Conservation (phyloP, 2,113 vertebrate genomes). For the Gavialis gangeticus region DNA sequence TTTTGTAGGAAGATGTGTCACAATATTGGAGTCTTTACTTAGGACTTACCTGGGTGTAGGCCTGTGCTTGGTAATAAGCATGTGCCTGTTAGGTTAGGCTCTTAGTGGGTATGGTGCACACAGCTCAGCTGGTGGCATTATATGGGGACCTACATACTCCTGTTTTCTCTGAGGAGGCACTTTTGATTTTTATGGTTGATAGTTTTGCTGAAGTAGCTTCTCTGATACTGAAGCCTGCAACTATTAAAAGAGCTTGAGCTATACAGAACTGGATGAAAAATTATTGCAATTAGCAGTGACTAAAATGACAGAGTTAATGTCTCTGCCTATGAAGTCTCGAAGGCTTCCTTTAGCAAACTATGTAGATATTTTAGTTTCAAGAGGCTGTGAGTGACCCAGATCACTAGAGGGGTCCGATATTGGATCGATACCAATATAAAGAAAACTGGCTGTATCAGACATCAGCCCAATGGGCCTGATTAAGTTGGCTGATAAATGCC, state of each 20-base stretch:
- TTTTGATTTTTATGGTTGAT: background rate
- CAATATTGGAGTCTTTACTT: accelerated
- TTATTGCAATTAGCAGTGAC: background rate
- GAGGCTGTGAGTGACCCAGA: background rate
- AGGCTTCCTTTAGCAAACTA: background rate
- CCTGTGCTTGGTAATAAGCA: background rate
- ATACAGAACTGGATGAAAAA: background rate
- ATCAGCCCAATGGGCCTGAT: too few relatives aligned
- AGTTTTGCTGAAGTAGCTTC: background rate
- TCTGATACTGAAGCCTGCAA: background rate
- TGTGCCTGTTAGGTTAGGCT: background rate
- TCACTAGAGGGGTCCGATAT: too few relatives aligned
- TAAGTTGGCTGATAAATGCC: too few relatives aligned
- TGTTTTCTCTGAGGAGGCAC: background rate
- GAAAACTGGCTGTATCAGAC: too few relatives aligned
- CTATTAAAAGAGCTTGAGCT: background rate
- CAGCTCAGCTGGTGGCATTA: background rate
- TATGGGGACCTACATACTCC: background rate
- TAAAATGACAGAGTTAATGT: background rate
- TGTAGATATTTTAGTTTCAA: background rate
- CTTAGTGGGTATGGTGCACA: background rate
- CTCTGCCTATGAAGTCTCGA: background rate
- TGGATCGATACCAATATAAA: too few relatives aligned
- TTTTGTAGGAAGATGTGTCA: background rate
- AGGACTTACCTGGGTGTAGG: background rate